Percentiles rank a stretch among this genome's conserved stretches.
Evolutionary conservation across 2,888 invertebrate genomes (phyloP).

Genomic region (Synanthedon tipuliformis): DNA sequence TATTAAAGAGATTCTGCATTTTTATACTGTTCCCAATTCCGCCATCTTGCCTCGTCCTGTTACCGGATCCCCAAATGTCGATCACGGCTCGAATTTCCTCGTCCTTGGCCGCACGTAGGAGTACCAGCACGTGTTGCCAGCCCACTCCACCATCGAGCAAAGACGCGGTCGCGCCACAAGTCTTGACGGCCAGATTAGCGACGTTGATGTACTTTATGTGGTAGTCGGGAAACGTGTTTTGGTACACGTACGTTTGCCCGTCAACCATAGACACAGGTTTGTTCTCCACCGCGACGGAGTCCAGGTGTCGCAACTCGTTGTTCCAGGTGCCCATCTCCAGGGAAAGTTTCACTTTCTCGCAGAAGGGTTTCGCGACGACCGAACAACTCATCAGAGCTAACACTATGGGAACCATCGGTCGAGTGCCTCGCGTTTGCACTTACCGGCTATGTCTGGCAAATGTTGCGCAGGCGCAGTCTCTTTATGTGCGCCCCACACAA

Average conservation of each 20-base stretch:
- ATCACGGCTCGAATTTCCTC: slow-evolving; percentile 51
- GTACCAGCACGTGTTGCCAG: slow-evolving; percentile 33
- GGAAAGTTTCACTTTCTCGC: slow-evolving; percentile 34
- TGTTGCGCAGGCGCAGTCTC: no score
- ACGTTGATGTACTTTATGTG: slow-evolving; percentile 47
- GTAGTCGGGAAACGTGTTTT: slow-evolving; percentile 43
- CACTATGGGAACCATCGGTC: not conserved
- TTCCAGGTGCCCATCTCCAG: slow-evolving; percentile 44
- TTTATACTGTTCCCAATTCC: no score
- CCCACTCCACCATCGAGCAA: slow-evolving; percentile 42
- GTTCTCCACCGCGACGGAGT: slow-evolving; percentile 47
- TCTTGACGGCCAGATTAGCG: slow-evolving; percentile 42
- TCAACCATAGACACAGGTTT: slow-evolving; percentile 35
- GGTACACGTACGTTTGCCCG: slow-evolving; percentile 52
- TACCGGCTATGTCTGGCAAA: no score
- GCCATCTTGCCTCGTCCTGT: no score
- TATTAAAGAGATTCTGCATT: not conserved
- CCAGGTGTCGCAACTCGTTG: slow-evolving; percentile 30
- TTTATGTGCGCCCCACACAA: no score
- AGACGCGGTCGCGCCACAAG: slow-evolving; percentile 43
- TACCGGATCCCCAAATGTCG: slow-evolving; percentile 42
- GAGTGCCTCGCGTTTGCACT: no score
- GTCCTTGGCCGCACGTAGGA: slow-evolving; percentile 36
- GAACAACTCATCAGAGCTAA: not conserved
- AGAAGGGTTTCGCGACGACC: slow-evolving; percentile 12